These are phyloP conservation scores for Chondrilla cf. caribensis DNA, from an alignment of 37 sponge, comb jelly and placozoan species.

Conservation along the genomic window DNA sequence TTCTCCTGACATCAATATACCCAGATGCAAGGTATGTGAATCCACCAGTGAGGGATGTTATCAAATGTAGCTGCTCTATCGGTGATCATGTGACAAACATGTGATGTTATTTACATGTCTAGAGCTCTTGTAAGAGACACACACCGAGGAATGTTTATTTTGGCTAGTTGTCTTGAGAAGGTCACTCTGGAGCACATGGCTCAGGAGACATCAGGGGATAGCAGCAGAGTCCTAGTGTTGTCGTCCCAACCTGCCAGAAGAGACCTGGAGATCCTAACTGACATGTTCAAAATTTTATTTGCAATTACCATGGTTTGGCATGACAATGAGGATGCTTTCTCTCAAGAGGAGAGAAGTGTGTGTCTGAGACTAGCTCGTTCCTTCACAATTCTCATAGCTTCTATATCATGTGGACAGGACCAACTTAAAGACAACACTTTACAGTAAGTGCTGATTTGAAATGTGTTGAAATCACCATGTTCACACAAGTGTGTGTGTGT, in stretches of 20 bases:
- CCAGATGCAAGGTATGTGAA: conserved; percentile 41
- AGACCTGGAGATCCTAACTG: conserved; percentile 15
- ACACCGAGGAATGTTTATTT: too few relatives aligned
- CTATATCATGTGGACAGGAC: background rate
- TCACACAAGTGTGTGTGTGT: background rate
- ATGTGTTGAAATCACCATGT: too few relatives aligned
- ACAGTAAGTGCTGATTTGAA: conserved; percentile 19
- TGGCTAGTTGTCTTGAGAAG: too few relatives aligned
- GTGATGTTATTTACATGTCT: too few relatives aligned
- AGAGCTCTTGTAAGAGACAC: too few relatives aligned
- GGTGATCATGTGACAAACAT: too few relatives aligned
- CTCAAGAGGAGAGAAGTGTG: conserved; percentile 20
- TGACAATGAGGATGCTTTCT: conserved; percentile 5
- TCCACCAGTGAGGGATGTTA: too few relatives aligned
- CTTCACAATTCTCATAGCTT: conserved; percentile 13
- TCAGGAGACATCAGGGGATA: too few relatives aligned
- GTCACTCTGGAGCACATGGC: too few relatives aligned
- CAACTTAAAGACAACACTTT: background rate
- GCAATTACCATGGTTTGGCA: conserved; percentile 51
- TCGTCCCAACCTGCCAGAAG: background rate
- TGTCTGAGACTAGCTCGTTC: conserved; percentile 15
- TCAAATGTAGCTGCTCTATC: too few relatives aligned
- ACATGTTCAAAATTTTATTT: conserved; percentile 49
- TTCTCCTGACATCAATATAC: conserved; percentile 57
- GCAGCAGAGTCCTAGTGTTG: conserved; percentile 4